These are phyloP conservation scores for Drosophila mettleri DNA, from an alignment of 2,888 invertebrate species.

Conservation along the genomic window DNA sequence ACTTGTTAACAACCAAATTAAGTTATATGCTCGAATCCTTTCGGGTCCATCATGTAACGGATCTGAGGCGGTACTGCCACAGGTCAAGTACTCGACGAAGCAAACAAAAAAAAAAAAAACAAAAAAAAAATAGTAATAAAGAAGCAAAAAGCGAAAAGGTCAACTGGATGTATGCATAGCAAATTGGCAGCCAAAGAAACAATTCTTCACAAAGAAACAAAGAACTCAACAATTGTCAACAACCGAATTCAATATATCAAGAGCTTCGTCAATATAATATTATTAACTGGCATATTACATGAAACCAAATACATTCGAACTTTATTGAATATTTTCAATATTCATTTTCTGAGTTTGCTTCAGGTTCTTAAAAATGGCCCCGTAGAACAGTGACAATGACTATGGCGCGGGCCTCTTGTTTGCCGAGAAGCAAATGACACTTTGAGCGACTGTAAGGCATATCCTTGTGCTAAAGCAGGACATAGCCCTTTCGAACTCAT, in stretches of 20 bases:
- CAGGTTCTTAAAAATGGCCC: too few relatives aligned
- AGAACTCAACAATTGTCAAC: not conserved
- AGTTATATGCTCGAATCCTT: conserved; percentile 61
- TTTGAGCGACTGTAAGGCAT: too few relatives aligned
- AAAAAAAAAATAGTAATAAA: too few relatives aligned
- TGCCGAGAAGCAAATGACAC: too few relatives aligned
- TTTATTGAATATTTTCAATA: not conserved
- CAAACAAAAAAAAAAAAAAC: not conserved
- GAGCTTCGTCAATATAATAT: conserved; percentile 3
- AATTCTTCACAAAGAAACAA: not conserved
- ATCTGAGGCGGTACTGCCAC: conserved; percentile 1
- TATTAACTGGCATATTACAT: not conserved
- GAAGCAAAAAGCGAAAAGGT: too few relatives aligned
- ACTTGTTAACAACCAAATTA: conserved; percentile 70
- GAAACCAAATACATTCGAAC: not conserved
- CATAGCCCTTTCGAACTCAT: too few relatives aligned
- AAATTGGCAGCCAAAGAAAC: conserved; percentile 12
- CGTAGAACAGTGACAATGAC: too few relatives aligned
- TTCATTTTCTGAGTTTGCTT: too few relatives aligned
- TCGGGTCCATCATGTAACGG: conserved; percentile 1
- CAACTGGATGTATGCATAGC: not conserved
- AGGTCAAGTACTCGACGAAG: conserved; percentile 21
- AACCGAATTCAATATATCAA: conserved; percentile 2
- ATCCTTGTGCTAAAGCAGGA: too few relatives aligned
- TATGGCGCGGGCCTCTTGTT: too few relatives aligned